Base-by-base conservation (phyloP, 2,888 invertebrate genomes). In the Scaptomyza polygonia region DNA sequence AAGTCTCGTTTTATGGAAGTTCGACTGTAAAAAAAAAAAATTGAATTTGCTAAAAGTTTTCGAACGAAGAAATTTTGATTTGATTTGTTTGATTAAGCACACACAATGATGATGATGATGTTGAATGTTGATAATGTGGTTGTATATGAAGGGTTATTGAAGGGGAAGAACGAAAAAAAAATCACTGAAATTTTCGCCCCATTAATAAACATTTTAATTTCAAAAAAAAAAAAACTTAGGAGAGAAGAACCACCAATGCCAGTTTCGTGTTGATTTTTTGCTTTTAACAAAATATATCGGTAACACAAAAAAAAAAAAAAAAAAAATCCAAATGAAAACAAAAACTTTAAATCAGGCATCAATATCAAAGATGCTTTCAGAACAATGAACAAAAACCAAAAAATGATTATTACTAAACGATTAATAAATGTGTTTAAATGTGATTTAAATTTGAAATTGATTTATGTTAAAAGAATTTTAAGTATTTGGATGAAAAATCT, bases 261-360 rank as follows among this genome's bases (percentile, higher is more conserved):
- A 80, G 83, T 80, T 80, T 77, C 68, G 78, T 80, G 75, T 52
- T 79, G 67, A 75, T 67, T 56, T 51, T 47, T n/a, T n/a, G n/a
- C n/a, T n/a, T n/a, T n/a, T n/a, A n/a, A n/a, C n/a, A n/a, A n/a
- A n/a, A n/a, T n/a, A n/a, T n/a, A n/a, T n/a, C n/a, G n/a, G n/a
- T n/a, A 51, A 25, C 42, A 47, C 14, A 16, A 18, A 47, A 18
- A 21, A 32, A 47, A 25, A 25, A 34, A n/a, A n/a, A n/a, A n/a
- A n/a, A n/a, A n/a, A n/a, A n/a, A n/a, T n/a, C n/a, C n/a, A n/a
- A n/a, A n/a, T 7, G 16, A 48, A 14, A 47, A 48, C 5, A 3
- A 39, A 34, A 57, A 39, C n/a, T 44, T 21, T 29, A 18, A 53
- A 43, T 5, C 49, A 55, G 25, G 44, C 55, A 55, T 40, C 52